phyloP scores from a whole-genome alignment of 2,888 invertebrate species.

The Orthonevra nobilis region DNA sequence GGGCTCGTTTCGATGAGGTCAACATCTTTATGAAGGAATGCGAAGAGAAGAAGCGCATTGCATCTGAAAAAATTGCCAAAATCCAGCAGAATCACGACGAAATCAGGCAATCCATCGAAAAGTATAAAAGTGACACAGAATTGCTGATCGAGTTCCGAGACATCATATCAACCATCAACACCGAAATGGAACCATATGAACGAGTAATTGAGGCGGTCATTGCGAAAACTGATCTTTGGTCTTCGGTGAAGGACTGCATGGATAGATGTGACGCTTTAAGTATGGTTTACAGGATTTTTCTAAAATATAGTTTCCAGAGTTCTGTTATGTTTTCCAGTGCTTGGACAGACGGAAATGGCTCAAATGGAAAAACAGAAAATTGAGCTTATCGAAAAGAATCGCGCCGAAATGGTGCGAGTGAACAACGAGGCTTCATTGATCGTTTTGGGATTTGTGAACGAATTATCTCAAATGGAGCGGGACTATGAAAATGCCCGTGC shows the following conservation, averaged over 20 bases:
- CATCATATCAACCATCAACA: constrained; percentile 74
- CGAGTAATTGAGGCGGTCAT: constrained; percentile 77
- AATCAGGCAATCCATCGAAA: constrained; percentile 73
- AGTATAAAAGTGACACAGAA: constrained; percentile 72
- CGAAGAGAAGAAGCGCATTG: constrained; percentile 75
- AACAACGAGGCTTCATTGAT: constrained; percentile 78
- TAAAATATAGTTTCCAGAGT: no score
- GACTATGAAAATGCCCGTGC: constrained; percentile 75
- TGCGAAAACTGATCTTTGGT: constrained; percentile 75
- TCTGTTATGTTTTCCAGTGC: constrained; percentile 73
- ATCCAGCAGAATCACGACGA: constrained; percentile 74
- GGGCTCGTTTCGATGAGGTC: constrained; percentile 77
- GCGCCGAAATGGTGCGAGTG: constrained; percentile 77
- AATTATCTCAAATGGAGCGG: constrained; percentile 76
- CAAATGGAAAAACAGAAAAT: constrained; percentile 75
- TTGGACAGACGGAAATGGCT: constrained; percentile 78
- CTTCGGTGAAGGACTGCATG: constrained; percentile 78
- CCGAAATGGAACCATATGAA: constrained; percentile 78
- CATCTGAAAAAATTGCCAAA: constrained; percentile 75
- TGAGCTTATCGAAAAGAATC: constrained; percentile 77
- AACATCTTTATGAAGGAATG: constrained; percentile 79
- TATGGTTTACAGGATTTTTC: constrained; percentile 58
- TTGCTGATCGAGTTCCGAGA: constrained; percentile 74
- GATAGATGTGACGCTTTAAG: constrained; percentile 79
- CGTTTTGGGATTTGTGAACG: constrained; percentile 78